phyloP scores from a whole-genome alignment of 2,888 invertebrate species.

The Ptilodon capucinus region DNA sequence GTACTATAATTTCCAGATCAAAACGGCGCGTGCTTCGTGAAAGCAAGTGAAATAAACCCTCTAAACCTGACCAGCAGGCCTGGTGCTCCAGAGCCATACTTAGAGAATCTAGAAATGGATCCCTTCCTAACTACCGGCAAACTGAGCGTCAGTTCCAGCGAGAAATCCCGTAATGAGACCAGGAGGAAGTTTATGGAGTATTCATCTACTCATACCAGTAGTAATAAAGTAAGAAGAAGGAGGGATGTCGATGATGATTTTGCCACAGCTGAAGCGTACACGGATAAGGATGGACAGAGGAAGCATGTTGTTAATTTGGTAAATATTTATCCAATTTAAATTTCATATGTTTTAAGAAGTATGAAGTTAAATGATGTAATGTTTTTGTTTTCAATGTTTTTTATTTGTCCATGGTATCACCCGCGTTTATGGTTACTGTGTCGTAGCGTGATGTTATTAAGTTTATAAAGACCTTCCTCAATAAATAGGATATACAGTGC shows the following conservation, averaged over 20 bases:
- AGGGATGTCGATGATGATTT: conserved; percentile 84
- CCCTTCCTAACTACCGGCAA: conserved; percentile 64
- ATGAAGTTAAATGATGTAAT: no score
- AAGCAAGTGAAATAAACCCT: conserved; percentile 85
- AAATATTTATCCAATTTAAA: no score
- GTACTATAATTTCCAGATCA: conserved; percentile 70
- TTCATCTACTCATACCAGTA: conserved; percentile 33
- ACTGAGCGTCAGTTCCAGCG: conserved; percentile 59
- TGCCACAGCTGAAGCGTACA: conserved; percentile 87
- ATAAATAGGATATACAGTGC: no score
- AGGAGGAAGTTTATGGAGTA: conserved; percentile 48
- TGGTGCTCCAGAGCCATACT: conserved; percentile 65
- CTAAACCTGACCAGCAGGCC: conserved; percentile 79
- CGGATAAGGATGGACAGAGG: conserved; percentile 86
- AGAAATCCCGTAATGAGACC: conserved; percentile 61
- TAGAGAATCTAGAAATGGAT: conserved; percentile 78
- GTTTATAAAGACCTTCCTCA: no score
- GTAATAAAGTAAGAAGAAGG: conserved; percentile 79
- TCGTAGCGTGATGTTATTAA: no score
- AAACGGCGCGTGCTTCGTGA: conserved; percentile 85
- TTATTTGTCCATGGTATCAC: no score
- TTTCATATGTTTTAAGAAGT: no score
- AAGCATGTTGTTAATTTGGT: conserved; percentile 90
- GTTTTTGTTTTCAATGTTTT: no score
- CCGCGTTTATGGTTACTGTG: no score